Evolutionary conservation across 23 tunicate genomes (phyloP).

Genomic region (Halocynthia roretzi): DNA sequence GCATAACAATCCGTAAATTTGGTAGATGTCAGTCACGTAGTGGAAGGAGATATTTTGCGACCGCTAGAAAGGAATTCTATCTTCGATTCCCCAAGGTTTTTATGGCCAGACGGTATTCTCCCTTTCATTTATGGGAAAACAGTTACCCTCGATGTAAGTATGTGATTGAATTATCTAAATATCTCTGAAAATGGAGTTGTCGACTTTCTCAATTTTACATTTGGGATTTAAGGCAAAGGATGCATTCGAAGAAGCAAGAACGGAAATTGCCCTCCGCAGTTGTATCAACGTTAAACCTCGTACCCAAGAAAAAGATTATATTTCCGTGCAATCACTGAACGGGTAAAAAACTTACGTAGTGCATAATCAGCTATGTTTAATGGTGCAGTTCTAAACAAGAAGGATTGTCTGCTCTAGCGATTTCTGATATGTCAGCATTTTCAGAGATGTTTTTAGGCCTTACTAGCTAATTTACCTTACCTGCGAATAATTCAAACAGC

Average conservation of each 20-base stretch:
- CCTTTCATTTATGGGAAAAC: neutral
- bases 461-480: no score
- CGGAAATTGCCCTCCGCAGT: neutral
- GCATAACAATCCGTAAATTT: no score
- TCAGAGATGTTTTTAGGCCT: no score
- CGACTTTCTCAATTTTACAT: no score
- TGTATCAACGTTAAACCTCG: neutral
- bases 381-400: no score
- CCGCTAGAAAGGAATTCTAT: neutral
- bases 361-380: no score
- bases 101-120: neutral
- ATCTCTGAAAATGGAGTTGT: no score
- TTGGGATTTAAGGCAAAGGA: neutral
- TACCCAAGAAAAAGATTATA: neutral
- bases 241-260: conserved; percentile 8
- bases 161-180: no score
- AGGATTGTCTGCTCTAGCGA: no score
- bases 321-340: neutral
- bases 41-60: conserved; percentile 4
- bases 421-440: no score
- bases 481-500: no score
- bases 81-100: neutral
- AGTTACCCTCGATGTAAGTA: neutral
- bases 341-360: neutral
- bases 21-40: no score